Conservation (phyloP, 2,797 vertebrate species). For the Psittacula echo region DNA sequence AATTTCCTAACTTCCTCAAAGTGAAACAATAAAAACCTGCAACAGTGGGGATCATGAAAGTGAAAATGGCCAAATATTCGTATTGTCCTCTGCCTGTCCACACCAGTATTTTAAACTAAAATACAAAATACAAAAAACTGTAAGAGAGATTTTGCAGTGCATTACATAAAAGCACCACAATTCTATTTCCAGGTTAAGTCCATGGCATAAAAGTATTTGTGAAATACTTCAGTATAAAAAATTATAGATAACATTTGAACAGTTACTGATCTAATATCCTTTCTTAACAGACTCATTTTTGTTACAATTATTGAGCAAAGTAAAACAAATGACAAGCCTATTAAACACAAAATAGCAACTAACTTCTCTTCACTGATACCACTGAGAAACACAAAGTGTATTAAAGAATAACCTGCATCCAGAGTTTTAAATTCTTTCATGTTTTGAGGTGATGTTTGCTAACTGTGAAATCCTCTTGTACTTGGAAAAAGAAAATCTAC, state of each 20-base stretch:
- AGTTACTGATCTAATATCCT: neutral
- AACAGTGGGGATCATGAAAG: neutral
- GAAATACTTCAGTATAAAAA: neutral
- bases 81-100: neutral
- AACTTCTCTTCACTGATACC: neutral
- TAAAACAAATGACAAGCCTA: neutral
- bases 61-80: neutral
- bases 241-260: neutral
- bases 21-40: neutral
- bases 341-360: neutral
- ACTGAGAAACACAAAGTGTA: neutral
- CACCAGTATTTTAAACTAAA: neutral
- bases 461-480: neutral
- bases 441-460: neutral
- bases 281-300: neutral
- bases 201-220: neutral
- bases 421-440: neutral
- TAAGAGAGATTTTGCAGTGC: neutral
- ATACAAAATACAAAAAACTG: neutral
- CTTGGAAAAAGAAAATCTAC: neutral
- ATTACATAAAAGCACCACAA: neutral
- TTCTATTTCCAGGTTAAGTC: neutral
- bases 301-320: neutral
- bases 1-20: neutral
- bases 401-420: neutral